Evolutionary conservation across 35 echinoderm and acorn worm species (phyloP).

Genomic region (Apostichopus californicus): DNA sequence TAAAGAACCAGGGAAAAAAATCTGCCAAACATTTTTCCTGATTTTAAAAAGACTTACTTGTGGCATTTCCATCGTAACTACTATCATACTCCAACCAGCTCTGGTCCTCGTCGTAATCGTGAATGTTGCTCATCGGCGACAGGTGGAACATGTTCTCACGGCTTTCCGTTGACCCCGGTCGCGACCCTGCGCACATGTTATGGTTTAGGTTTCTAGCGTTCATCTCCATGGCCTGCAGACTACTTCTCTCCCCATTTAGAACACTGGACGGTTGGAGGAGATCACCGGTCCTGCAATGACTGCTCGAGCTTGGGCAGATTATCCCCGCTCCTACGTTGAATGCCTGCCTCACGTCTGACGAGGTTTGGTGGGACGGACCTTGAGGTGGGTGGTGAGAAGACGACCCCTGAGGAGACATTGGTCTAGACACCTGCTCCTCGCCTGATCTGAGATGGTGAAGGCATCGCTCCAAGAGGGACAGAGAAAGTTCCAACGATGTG

Average conservation of each 20-base stretch:
- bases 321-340: slow-evolving; percentile 23
- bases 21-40: too few relatives aligned
- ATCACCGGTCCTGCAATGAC: background rate
- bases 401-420: background rate
- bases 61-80: slow-evolving; percentile 25
- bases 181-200: background rate
- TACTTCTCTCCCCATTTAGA: background rate
- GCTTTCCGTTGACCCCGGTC: background rate
- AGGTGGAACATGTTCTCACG: slow-evolving; percentile 25
- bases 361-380: background rate
- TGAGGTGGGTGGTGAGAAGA: background rate
- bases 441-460: slow-evolving; percentile 34
- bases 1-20: too few relatives aligned
- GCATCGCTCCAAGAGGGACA: slow-evolving; percentile 26
- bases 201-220: too few relatives aligned
- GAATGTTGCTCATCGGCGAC: background rate
- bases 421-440: background rate
- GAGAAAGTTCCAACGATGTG: slow-evolving; percentile 12
- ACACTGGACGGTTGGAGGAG: background rate
- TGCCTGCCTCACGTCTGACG: slow-evolving; percentile 25
- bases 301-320: background rate
- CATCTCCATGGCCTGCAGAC: background rate
- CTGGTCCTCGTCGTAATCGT: slow-evolving; percentile 24
- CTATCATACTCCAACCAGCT: slow-evolving; percentile 51
- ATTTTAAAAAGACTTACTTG: background rate